phyloP scores from a whole-genome alignment of 30 jellyfish, hydroid and myxozoan species.

The Aurelia sp. region DNA sequence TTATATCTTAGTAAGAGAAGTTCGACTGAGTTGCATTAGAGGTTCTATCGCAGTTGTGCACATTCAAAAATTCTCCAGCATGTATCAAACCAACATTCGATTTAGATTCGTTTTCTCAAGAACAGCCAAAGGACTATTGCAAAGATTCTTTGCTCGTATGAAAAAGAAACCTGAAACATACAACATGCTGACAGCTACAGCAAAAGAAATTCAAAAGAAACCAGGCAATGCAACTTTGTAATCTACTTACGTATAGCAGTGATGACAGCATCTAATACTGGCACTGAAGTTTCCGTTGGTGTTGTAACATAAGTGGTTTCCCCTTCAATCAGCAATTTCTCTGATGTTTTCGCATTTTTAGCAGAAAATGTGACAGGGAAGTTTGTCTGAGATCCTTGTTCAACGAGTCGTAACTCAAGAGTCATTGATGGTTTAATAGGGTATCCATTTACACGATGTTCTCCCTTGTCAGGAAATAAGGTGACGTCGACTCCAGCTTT shows the following conservation, averaged over 20 bases:
- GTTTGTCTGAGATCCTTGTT: constrained; percentile 97
- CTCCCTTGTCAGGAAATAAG: constrained; percentile 97
- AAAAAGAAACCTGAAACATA: too few species aligned
- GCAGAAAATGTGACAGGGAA: constrained; percentile 97
- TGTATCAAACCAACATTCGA: too few species aligned
- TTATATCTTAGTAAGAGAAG: too few species aligned
- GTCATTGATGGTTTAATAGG: constrained; percentile 94
- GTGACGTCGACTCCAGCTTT: constrained; percentile 94
- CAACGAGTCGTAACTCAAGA: constrained; percentile 87
- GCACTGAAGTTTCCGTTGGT: constrained; percentile 88
- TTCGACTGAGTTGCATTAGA: too few species aligned
- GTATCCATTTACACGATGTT: constrained; percentile 87
- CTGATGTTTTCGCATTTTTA: constrained; percentile 64
- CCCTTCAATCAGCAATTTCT: constrained; percentile 73
- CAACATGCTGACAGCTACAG: too few species aligned
- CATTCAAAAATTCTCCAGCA: too few species aligned
- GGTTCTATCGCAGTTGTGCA: too few species aligned
- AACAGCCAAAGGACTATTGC: too few species aligned
- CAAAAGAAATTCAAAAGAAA: too few species aligned
- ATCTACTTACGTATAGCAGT: constrained; percentile 83
- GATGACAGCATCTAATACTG: constrained; percentile 81
- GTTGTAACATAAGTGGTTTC: constrained; percentile 88
- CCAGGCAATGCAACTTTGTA: too few species aligned
- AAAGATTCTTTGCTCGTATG: too few species aligned
- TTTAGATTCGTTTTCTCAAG: too few species aligned